phyloP scores from a whole-genome alignment of 2,797 vertebrate species.

The Characodon lateralis region DNA sequence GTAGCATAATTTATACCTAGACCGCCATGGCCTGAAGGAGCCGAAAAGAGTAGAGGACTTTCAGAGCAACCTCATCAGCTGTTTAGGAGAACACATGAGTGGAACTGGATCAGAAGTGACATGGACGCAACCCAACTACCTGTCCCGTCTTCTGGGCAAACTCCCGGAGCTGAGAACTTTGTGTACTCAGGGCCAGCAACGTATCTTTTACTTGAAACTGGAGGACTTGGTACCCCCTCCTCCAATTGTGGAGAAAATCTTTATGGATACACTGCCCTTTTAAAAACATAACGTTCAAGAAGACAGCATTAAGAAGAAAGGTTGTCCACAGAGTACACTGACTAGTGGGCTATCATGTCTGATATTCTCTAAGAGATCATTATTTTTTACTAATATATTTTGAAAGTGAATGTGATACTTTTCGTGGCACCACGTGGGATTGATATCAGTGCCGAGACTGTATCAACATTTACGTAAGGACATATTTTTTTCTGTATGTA shows the following conservation, averaged over 20 bases:
- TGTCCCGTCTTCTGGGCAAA: constrained; percentile 93
- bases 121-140: constrained; percentile 85
- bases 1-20: constrained; percentile 65
- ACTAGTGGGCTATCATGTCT: constrained; percentile 63
- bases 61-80: constrained; percentile 90
- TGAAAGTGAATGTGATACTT: constrained; percentile 18
- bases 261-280: constrained; percentile 95
- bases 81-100: constrained; percentile 90
- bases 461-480: constrained; percentile 38
- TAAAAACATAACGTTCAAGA: constrained; percentile 62
- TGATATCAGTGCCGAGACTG: constrained; percentile 27
- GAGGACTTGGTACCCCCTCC: constrained; percentile 94
- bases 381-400: constrained; percentile 48
- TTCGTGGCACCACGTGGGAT: constrained; percentile 25
- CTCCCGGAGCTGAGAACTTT: constrained; percentile 94
- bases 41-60: constrained; percentile 93
- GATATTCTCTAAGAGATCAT: constrained; percentile 58
- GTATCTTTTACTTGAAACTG: constrained; percentile 97
- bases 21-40: constrained; percentile 94
- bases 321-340: constrained; percentile 77
- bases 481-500: constrained; percentile 42
- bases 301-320: constrained; percentile 4
- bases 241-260: constrained; percentile 96
- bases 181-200: constrained; percentile 94
- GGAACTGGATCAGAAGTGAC: constrained; percentile 75